These are phyloP conservation scores for Oreortyx pictus DNA, from an alignment of 2,797 vertebrate species.

Conservation along the genomic window DNA sequence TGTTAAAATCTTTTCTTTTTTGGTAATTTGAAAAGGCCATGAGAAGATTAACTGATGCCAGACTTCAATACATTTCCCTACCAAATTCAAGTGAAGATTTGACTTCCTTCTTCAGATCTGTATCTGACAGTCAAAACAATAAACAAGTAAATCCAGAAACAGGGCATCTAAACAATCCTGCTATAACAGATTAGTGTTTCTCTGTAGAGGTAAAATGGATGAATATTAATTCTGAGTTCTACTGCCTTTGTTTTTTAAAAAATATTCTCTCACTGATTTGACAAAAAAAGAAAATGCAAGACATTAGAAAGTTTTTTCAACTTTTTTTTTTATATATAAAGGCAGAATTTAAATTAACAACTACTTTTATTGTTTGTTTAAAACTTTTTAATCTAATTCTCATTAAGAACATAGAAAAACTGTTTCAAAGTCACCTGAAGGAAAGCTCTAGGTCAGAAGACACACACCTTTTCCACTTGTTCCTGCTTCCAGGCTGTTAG, in stretches of 20 bases:
- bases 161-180: neutral
- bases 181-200: neutral
- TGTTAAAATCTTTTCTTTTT: neutral
- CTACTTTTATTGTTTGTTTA: neutral
- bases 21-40: neutral
- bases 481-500: constrained; percentile 41
- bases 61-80: neutral
- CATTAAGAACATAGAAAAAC: constrained; percentile 40
- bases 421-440: constrained; percentile 24
- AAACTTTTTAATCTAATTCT: rapidly evolving
- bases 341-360: neutral
- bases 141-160: neutral
- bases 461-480: constrained; percentile 59
- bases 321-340: too few species aligned
- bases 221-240: neutral
- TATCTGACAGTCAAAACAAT: neutral
- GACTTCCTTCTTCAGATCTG: neutral
- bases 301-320: neutral
- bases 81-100: neutral
- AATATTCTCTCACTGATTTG: neutral
- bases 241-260: neutral
- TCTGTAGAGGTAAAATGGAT: neutral
- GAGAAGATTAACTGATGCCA: neutral
- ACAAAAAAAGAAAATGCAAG: neutral
- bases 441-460: constrained; percentile 34